Evolutionary conservation across 35 echinoderm and acorn worm species (phyloP), one percentile per base, ranked within the genome.

Genomic region (Nesometra sesokonis): DNA sequence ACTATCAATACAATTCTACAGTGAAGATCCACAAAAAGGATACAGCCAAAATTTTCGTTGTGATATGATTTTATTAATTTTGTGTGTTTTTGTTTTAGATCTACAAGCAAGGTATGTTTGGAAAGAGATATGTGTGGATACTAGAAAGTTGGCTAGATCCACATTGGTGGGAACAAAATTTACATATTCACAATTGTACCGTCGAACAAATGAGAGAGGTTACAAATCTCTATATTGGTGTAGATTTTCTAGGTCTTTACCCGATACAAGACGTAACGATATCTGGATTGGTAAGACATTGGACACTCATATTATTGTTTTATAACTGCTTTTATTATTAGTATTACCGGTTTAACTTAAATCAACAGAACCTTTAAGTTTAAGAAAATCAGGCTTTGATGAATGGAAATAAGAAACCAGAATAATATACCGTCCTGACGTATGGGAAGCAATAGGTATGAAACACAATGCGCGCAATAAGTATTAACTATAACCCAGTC

Each of bases 251-350:
- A 11, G 76, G 79, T 46, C 29, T 91, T 0, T 32, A 46, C 11
- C 78, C 83, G n/a, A 84, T 81, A 29, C 37, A 86, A 80, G 33
- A 34, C 23, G 27, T 35, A 13, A 86, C 89, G 0, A 35, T 86
- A 27, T 91, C 89, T 81, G 84, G 84, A 31, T 29, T 91, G 89
- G 89, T 91, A 82, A 91, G 77, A 80, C 38, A 15, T 43, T 43
- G 38, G 4, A 43, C 38, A 43, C 15, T 43, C 4, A 15, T 15
- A 43, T 43, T 43, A 43, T 43, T 43, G 4, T 7, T 43, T 43
- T 43, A 15, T 43, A 43, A 7, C 38, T 43, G 4, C 38, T 43
- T 43, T 43, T 43, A 7, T 43, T 7, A 43, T 7, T 4, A 43
- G 15, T 43, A 43, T 43, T 15, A 4, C n/a, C n/a, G 7, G 17